Conservation (phyloP, 2,888 invertebrate genomes). For the Lithophane semibrunnea region DNA sequence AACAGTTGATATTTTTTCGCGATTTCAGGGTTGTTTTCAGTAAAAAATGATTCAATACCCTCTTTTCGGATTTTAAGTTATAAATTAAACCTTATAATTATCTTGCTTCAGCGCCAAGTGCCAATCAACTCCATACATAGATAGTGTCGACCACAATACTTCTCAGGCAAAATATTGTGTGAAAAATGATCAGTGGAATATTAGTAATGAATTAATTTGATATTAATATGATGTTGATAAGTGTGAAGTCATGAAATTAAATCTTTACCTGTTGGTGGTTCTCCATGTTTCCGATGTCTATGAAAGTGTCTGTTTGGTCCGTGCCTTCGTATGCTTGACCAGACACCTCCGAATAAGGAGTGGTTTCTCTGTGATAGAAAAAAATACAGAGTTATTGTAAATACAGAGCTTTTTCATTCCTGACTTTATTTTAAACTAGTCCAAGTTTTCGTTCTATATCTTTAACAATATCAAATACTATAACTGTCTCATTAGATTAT, state of each 20-base stretch:
- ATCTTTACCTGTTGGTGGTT: conserved; percentile 80
- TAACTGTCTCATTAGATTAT: background rate
- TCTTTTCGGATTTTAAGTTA: no score
- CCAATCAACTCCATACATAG: conserved; percentile 25
- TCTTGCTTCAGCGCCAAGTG: background rate
- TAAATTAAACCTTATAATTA: background rate
- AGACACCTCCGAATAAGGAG: conserved; percentile 98
- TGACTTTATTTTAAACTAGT: background rate
- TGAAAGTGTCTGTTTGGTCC: conserved; percentile 88
- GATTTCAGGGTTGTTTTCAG: no score
- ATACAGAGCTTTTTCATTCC: background rate
- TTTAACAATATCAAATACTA: background rate
- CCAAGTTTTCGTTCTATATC: background rate
- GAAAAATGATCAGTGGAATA: conserved; percentile 50
- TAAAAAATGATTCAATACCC: no score
- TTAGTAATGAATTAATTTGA: conserved; percentile 54
- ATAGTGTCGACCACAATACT: conserved; percentile 40
- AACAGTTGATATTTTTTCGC: background rate
- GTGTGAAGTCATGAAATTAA: conserved; percentile 9
- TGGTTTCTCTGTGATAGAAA: conserved; percentile 95
- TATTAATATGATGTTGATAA: conserved; percentile 36
- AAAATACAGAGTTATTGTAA: background rate
- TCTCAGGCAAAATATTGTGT: conserved; percentile 53
- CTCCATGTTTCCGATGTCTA: conserved; percentile 82
- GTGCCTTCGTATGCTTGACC: conserved; percentile 97